A percentile compares a stretch with the other conserved stretches of the same genome.
phyloP scores from a whole-genome alignment of 1,140 invertebrate species.

The Drosophila malerkotliana region DNA sequence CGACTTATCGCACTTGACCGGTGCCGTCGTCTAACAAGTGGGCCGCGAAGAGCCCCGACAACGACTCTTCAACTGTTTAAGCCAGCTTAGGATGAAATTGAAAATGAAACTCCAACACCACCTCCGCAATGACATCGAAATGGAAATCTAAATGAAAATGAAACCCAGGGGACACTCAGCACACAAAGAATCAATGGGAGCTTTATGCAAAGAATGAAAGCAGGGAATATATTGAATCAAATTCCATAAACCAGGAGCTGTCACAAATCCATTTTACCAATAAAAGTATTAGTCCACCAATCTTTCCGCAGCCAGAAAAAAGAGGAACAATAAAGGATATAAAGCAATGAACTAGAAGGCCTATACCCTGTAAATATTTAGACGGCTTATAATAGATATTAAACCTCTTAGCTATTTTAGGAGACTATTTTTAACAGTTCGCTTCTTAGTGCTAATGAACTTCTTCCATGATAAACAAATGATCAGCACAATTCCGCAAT shows the following conservation, averaged over 20 bases:
- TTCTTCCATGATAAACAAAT: not conserved
- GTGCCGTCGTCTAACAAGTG: conserved; percentile 20
- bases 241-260: conserved; percentile 65
- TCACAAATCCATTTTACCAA: conserved; percentile 67
- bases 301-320: conserved; percentile 12
- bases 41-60: not conserved
- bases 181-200: conserved; percentile 24
- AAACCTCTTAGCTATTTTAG: not conserved
- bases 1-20: conserved; percentile 70
- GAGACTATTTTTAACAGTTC: not conserved
- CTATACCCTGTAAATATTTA: conserved; percentile 12
- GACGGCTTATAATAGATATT: not conserved
- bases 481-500: not conserved
- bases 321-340: not conserved
- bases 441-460: conserved; percentile 7
- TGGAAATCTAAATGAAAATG: conserved; percentile 3
- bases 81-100: conserved; percentile 53
- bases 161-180: not conserved
- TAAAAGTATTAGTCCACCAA: conserved; percentile 69
- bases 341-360: not conserved
- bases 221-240: conserved; percentile 58
- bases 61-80: conserved; percentile 20
- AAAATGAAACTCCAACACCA: conserved; percentile 36
- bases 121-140: conserved; percentile 24
- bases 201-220: conserved; percentile 7